Percentiles rank a stretch among this genome's conserved stretches.
These are phyloP conservation scores for Notechis scutatus DNA, from an alignment of 2,113 vertebrate genomes.

Conservation along the genomic window DNA sequence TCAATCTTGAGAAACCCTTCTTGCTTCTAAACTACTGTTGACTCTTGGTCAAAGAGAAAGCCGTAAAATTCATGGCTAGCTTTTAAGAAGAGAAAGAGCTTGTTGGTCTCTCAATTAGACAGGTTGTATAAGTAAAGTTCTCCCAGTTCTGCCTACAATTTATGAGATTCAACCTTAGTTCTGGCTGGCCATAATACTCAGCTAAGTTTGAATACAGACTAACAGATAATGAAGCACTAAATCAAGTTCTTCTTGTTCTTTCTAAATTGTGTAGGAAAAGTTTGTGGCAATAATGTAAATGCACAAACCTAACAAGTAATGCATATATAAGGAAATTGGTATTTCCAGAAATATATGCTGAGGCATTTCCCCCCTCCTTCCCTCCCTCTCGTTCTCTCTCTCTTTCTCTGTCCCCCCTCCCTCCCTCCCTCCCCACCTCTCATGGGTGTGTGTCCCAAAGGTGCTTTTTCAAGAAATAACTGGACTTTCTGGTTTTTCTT, in stretches of 20 bases:
- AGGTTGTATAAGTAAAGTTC: background rate
- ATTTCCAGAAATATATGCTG: background rate
- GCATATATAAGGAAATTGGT: background rate
- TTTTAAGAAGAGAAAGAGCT: slow-evolving; percentile 14
- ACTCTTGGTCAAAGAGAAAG: background rate
- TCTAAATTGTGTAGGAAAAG: background rate
- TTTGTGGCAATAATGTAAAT: background rate
- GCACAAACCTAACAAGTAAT: background rate
- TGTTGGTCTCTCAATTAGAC: slow-evolving; percentile 5
- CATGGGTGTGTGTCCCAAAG: too few species aligned
- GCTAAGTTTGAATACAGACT: background rate
- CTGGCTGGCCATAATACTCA: background rate
- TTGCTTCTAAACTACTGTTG: background rate
- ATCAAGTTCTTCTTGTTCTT: background rate
- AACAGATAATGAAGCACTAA: background rate
- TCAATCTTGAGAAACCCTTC: background rate
- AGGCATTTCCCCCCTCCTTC: background rate
- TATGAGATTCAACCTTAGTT: background rate
- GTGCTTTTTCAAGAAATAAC: too few species aligned
- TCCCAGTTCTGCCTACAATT: background rate
- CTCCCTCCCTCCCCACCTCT: too few species aligned
- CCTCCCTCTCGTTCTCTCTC: too few species aligned
- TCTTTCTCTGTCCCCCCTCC: too few species aligned
- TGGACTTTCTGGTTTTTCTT: too few species aligned
- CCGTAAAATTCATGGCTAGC: background rate